Percentiles rank a stretch among this genome's conserved stretches.
These are phyloP conservation scores for Chelon auratus DNA, from an alignment of 2,797 vertebrate species.

Conservation along the genomic window DNA sequence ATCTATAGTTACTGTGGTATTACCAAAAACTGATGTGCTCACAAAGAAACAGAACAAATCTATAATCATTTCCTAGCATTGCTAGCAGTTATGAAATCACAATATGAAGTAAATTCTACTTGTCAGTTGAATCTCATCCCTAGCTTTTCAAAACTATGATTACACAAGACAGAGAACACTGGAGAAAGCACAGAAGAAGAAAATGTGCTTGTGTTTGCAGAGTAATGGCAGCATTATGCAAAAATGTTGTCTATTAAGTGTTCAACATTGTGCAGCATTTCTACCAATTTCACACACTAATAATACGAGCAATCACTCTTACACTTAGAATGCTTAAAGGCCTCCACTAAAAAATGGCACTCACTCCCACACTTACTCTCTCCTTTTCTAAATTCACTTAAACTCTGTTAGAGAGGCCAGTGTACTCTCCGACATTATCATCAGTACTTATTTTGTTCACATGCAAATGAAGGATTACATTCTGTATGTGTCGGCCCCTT, in stretches of 20 bases:
- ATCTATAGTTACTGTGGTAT: background rate
- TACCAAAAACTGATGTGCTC: constrained; percentile 11
- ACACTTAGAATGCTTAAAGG: constrained; percentile 55
- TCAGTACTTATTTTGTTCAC: constrained; percentile 69
- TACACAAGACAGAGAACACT: constrained; percentile 43
- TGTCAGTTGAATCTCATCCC: constrained; percentile 34
- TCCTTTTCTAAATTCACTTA: constrained; percentile 53
- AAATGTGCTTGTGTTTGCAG: constrained; percentile 47
- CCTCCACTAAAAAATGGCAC: constrained; percentile 40
- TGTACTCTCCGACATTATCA: constrained; percentile 70
- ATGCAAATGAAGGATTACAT: constrained; percentile 78
- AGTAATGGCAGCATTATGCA: constrained; percentile 62
- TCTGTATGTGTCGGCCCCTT: constrained; percentile 63
- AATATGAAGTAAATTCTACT: constrained; percentile 38
- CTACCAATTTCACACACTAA: constrained; percentile 53
- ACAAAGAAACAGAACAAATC: constrained; percentile 33
- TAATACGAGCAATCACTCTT: constrained; percentile 57
- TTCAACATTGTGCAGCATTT: constrained; percentile 42
- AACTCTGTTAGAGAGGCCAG: constrained; percentile 50
- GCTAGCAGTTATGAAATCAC: constrained; percentile 36
- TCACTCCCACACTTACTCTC: constrained; percentile 55
- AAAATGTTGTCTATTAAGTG: constrained; percentile 57
- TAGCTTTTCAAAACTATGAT: constrained; percentile 48
- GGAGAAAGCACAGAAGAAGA: constrained; percentile 41
- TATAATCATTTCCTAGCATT: constrained; percentile 12